These are phyloP conservation scores for Novumbra hubbsi DNA, from an alignment of 2,797 vertebrate species.

Conservation along the genomic window DNA sequence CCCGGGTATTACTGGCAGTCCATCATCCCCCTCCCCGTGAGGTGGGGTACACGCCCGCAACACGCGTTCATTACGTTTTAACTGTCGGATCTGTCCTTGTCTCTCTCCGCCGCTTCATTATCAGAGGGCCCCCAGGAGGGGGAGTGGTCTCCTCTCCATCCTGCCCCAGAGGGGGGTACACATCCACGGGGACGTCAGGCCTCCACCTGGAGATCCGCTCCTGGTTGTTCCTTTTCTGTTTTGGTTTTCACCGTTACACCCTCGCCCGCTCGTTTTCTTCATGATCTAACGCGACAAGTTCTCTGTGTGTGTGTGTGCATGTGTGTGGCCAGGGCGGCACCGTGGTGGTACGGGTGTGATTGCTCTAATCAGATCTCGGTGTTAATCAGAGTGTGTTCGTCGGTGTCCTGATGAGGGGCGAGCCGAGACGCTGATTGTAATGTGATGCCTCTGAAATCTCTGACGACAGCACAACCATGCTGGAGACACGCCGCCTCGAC, in stretches of 20 bases:
- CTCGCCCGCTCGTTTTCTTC: neutral
- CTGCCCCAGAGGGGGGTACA: neutral
- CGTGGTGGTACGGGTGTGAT: constrained; percentile 72
- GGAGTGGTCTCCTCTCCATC: too few species aligned
- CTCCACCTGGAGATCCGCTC: neutral
- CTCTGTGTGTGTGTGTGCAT: constrained; percentile 19
- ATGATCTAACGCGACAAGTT: neutral
- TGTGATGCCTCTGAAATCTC: constrained; percentile 61
- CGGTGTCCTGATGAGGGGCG: constrained; percentile 73
- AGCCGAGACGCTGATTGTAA: constrained; percentile 78
- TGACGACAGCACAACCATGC: neutral
- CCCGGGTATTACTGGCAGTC: constrained; percentile 75
- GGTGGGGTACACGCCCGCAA: constrained; percentile 66
- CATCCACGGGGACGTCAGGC: neutral
- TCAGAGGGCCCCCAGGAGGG: constrained; percentile 20
- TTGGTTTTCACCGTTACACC: neutral
- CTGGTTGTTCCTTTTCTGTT: neutral
- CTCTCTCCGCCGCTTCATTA: constrained; percentile 68
- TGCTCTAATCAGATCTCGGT: constrained; percentile 80
- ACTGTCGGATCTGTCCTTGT: constrained; percentile 78
- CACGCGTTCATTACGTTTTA: constrained; percentile 79
- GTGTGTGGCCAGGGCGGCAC: constrained; percentile 56
- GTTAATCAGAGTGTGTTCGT: constrained; percentile 83
- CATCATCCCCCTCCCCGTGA: constrained; percentile 75
- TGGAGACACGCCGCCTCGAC: neutral